Evolutionary conservation across 2,797 vertebrate genomes (phyloP).

Genomic region (Megaceryle alcyon): DNA sequence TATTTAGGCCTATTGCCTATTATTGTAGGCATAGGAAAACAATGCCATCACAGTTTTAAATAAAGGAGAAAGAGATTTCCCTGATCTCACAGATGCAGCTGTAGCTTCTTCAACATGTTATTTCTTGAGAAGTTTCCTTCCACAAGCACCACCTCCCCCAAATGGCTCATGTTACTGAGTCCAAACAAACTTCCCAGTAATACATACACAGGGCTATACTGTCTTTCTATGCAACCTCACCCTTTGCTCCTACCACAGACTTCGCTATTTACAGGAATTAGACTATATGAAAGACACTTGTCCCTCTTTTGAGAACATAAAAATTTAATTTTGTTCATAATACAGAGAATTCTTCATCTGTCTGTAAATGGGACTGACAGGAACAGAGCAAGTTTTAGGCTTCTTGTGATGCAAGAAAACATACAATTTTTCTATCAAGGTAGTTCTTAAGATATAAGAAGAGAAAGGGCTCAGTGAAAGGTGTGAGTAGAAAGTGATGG

Average conservation of each 20-base stretch:
- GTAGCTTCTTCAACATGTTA: background rate
- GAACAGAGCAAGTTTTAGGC: background rate
- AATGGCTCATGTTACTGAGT: background rate
- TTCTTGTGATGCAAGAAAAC: background rate
- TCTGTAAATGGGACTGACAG: background rate
- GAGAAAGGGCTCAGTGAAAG: background rate
- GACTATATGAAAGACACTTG: background rate
- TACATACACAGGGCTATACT: background rate
- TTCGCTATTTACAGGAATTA: background rate
- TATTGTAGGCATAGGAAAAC: background rate
- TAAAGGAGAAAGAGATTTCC: background rate
- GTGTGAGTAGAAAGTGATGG: background rate
- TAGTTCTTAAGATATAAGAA: background rate
- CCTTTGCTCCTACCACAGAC: background rate
- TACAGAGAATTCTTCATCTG: background rate
- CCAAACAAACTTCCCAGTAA: background rate
- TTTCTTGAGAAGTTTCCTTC: background rate
- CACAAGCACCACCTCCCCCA: background rate
- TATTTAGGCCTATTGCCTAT: background rate
- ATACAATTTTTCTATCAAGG: background rate
- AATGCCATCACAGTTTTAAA: background rate
- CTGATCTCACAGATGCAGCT: background rate
- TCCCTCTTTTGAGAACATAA: background rate
- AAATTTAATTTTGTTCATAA: background rate
- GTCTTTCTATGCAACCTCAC: background rate